These are phyloP conservation scores for Brotula barbata DNA, from an alignment of 2,797 vertebrate genomes.

Conservation along the genomic window DNA sequence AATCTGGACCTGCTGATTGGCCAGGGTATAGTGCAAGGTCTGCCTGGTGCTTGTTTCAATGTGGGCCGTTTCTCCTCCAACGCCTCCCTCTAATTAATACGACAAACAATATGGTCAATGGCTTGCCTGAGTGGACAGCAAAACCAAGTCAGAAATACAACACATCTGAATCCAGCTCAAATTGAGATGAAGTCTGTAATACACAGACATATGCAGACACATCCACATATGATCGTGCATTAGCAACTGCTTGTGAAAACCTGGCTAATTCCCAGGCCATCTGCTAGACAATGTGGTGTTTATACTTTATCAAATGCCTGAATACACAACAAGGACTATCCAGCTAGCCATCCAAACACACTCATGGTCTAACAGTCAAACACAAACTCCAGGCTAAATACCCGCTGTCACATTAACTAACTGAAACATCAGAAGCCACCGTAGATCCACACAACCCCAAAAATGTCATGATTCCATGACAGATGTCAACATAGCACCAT, in stretches of 20 bases:
- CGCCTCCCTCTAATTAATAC: constrained; percentile 81
- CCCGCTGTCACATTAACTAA: constrained; percentile 32
- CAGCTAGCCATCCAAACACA: constrained; percentile 62
- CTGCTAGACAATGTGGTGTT: constrained; percentile 67
- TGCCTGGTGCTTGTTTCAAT: constrained; percentile 87
- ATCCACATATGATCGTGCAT: constrained; percentile 19
- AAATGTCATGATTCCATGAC: constrained; percentile 1
- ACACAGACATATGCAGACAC: constrained; percentile 18
- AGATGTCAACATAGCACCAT: constrained; percentile 5
- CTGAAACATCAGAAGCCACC: constrained; percentile 15
- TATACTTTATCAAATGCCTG: constrained; percentile 69
- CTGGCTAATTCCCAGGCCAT: constrained; percentile 51
- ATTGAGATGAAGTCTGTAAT: constrained; percentile 17
- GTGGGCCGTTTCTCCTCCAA: constrained; percentile 81
- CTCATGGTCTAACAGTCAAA: constrained; percentile 52
- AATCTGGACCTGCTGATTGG: constrained; percentile 93
- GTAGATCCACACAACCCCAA: constrained; percentile 5
- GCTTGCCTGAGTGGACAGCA: background rate
- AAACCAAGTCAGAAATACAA: constrained; percentile 19
- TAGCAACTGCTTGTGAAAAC: constrained; percentile 29
- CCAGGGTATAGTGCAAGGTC: constrained; percentile 93
- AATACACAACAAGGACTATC: constrained; percentile 70
- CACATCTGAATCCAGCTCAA: constrained; percentile 13
- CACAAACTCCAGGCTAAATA: constrained; percentile 64
- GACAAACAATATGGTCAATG: constrained; percentile 35